Evolutionary conservation across 2,113 vertebrate species (phyloP).

Genomic region (Nothoprocta pentlandii): DNA sequence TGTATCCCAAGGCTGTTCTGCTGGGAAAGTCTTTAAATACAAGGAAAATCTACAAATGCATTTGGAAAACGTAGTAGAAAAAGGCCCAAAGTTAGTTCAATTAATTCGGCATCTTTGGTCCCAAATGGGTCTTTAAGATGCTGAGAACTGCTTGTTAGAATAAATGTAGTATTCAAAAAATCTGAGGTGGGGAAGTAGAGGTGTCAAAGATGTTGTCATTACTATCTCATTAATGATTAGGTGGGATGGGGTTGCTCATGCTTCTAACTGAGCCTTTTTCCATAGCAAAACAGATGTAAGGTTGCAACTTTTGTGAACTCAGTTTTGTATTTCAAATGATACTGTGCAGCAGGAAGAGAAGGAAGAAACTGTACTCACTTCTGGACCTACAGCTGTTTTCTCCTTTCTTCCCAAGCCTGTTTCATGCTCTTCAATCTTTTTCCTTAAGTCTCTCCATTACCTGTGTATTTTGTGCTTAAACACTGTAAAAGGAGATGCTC

Average conservation of each 20-base stretch:
- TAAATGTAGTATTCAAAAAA: neutral
- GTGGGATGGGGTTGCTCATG: neutral
- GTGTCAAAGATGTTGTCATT: neutral
- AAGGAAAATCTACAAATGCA: neutral
- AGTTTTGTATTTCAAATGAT: neutral
- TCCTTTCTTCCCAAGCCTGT: neutral
- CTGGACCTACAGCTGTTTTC: neutral
- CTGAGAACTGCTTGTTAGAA: neutral
- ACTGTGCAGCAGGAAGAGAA: neutral
- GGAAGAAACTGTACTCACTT: neutral
- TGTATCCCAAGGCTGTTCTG: neutral
- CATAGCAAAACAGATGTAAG: neutral
- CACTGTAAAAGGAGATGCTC: neutral
- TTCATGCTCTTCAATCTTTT: neutral
- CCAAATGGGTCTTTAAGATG: neutral
- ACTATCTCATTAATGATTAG: neutral
- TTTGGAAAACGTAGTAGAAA: neutral
- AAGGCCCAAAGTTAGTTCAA: neutral
- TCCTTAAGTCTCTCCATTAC: neutral
- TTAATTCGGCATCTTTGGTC: neutral
- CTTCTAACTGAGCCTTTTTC: neutral
- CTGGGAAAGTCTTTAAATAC: neutral
- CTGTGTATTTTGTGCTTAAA: neutral
- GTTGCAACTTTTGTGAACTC: neutral
- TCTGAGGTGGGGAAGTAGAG: neutral